Conservation (phyloP, 2,888 invertebrate genomes). For the Caenorhabditis sulstoni region DNA sequence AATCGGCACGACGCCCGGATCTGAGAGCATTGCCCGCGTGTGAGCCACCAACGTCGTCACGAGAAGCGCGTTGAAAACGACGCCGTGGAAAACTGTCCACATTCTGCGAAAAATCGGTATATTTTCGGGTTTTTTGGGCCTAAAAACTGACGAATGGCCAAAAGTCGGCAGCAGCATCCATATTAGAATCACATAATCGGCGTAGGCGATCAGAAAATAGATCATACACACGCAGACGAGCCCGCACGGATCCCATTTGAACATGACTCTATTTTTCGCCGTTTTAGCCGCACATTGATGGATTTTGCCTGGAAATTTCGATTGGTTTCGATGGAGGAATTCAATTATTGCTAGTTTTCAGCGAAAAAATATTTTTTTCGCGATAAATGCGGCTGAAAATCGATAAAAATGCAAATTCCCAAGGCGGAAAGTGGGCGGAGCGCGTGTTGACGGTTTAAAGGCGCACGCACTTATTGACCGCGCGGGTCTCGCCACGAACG, state of each 20-base stretch:
- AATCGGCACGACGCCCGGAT: conserved; percentile 91
- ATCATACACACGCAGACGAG: conserved; percentile 89
- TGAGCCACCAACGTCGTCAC: conserved; percentile 88
- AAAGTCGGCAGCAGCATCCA: conserved; percentile 90
- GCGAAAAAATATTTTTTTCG: conserved; percentile 8
- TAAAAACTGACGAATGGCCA: conserved; percentile 85
- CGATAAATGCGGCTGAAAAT: conserved; percentile 15
- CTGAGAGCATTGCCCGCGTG: conserved; percentile 90
- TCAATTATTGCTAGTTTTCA: background rate
- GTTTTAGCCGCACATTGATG: background rate
- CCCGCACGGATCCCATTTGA: conserved; percentile 90
- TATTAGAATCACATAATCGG: conserved; percentile 90
- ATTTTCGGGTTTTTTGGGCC: conserved; percentile 1
- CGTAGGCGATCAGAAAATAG: conserved; percentile 89
- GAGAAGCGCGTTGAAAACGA: conserved; percentile 88
- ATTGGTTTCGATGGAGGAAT: background rate
- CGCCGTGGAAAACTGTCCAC: conserved; percentile 89
- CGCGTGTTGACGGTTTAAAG: conserved; percentile 20
- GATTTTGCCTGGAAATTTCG: background rate
- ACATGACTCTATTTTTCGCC: conserved; percentile 80
- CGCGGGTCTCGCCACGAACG: conserved; percentile 33
- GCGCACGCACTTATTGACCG: conserved; percentile 21
- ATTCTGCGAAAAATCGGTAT: too few relatives aligned
- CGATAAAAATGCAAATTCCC: conserved; percentile 33
- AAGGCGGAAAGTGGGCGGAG: background rate